Evolutionary conservation across 2,797 vertebrate genomes (phyloP).

Genomic region (Parambassis ranga): DNA sequence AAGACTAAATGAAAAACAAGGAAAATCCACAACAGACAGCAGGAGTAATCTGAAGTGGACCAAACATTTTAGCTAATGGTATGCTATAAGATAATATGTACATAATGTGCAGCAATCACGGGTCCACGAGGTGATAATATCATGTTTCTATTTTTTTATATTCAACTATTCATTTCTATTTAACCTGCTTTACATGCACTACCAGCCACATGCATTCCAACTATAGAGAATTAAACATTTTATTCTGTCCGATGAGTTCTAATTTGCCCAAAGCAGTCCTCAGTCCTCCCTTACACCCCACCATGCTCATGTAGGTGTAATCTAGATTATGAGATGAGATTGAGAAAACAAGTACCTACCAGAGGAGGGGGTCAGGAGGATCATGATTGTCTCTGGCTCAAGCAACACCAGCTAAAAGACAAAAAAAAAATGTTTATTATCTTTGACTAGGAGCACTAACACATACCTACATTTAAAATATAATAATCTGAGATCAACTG

Average conservation of each 20-base stretch:
- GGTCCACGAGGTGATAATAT: no score
- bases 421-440: neutral
- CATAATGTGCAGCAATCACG: neutral
- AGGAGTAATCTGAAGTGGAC: constrained; percentile 7
- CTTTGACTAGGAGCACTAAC: no score
- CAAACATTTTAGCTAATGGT: no score
- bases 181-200: neutral
- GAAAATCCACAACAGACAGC: constrained; percentile 1
- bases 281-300: neutral
- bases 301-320: neutral
- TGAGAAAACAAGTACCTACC: constrained; percentile 66
- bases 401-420: constrained; percentile 62
- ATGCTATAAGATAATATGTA: neutral
- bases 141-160: no score
- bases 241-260: neutral
- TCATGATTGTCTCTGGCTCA: constrained; percentile 73
- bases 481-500: no score
- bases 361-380: constrained; percentile 77
- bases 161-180: no score
- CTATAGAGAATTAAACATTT: neutral
- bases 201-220: no score
- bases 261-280: neutral
- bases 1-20: constrained; percentile 38
- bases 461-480: no score
- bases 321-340: constrained; percentile 12